Evolutionary conservation across 1,140 invertebrate genomes (phyloP).

Genomic region (Propsilocerus akamusi): DNA sequence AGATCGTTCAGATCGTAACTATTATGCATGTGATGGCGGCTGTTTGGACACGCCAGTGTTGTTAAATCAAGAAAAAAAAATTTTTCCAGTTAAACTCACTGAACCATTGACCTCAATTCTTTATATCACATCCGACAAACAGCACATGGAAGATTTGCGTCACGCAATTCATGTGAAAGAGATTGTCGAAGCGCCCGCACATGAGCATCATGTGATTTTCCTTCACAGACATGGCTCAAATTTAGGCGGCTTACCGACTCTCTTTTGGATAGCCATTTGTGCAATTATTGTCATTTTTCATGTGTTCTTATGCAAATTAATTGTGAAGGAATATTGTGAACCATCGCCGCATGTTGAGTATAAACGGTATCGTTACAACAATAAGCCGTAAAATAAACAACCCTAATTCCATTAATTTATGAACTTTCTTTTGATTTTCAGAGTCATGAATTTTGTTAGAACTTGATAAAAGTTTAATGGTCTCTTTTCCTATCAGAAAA

Average conservation of each 20-base stretch:
- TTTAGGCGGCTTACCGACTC: constrained; percentile 69
- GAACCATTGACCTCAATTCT: constrained; percentile 80
- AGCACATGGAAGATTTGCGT: constrained; percentile 80
- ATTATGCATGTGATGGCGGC: constrained; percentile 84
- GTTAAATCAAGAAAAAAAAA: constrained; percentile 31
- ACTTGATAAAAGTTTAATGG: no score
- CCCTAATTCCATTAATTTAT: no score
- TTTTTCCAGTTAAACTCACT: constrained; percentile 84
- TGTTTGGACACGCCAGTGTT: constrained; percentile 66
- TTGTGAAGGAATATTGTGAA: constrained; percentile 78
- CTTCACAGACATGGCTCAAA: constrained; percentile 83
- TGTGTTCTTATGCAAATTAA: constrained; percentile 82
- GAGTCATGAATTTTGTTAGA: no score
- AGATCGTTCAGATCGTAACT: constrained; percentile 64
- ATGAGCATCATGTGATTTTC: constrained; percentile 81
- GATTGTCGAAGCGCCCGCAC: constrained; percentile 74
- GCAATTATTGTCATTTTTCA: constrained; percentile 85
- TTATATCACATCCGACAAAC: constrained; percentile 78
- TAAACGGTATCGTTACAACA: constrained; percentile 38
- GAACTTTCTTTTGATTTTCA: no score
- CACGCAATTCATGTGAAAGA: constrained; percentile 83
- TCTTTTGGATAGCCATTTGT: constrained; percentile 86
- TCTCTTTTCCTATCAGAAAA: no score
- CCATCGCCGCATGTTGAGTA: constrained; percentile 43
- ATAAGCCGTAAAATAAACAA: no score